Conservation (phyloP, 2,797 vertebrate species). For the Mormyrops attenuatus region DNA sequence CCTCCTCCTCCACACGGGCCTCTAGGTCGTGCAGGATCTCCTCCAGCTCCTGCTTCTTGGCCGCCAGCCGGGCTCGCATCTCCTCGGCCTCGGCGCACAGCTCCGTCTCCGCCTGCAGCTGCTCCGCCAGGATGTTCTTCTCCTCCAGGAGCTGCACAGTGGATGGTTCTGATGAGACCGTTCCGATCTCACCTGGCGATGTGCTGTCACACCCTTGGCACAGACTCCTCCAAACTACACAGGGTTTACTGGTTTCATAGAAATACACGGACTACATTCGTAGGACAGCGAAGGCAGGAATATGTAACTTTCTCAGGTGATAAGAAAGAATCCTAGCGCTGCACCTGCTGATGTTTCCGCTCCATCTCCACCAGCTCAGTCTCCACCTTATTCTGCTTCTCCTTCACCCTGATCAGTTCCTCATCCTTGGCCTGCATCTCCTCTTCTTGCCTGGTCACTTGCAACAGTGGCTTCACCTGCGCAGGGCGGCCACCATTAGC, state of each 20-base stretch:
- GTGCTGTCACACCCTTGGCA: neutral
- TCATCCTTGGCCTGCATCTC: conserved; percentile 95
- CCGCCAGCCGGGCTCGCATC: conserved; percentile 88
- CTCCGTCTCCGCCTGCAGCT: conserved; percentile 91
- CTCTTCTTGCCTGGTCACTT: conserved; percentile 95
- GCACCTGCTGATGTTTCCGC: conserved; percentile 90
- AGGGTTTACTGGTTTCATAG: neutral
- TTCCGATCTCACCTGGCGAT: neutral
- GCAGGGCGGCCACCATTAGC: neutral
- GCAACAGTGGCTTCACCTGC: conserved; percentile 92
- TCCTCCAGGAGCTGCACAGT: conserved; percentile 76
- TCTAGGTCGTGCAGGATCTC: conserved; percentile 96
- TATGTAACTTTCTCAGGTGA: neutral
- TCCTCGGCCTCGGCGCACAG: conserved; percentile 93
- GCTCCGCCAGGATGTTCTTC: conserved; percentile 94
- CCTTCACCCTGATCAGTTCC: conserved; percentile 90
- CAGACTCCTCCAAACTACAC: neutral
- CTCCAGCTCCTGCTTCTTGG: conserved; percentile 90
- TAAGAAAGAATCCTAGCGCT: neutral
- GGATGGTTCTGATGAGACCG: neutral
- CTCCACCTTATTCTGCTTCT: conserved; percentile 89
- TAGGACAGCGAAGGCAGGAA: neutral
- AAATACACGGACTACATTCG: neutral
- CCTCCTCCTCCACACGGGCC: conserved; percentile 90
- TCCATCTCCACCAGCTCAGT: conserved; percentile 91